Conservation (phyloP, 2,888 invertebrate genomes). For the Drosophila nr. perissopoda region DNA sequence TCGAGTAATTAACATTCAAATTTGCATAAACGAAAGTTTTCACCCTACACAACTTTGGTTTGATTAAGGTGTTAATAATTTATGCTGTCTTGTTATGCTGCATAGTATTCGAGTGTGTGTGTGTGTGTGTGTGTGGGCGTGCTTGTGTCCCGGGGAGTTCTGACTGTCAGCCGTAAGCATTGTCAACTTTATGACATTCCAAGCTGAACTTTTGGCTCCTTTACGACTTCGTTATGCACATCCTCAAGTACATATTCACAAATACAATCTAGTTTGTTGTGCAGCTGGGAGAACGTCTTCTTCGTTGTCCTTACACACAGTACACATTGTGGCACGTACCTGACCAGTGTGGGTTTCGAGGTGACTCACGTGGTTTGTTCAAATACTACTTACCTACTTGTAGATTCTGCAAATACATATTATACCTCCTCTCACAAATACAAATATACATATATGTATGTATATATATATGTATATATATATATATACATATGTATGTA, state of each 20-base stretch:
- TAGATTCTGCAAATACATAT: conserved; percentile 23
- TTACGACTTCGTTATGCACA: conserved; percentile 66
- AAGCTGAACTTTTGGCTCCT: conserved; percentile 26
- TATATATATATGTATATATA: not conserved
- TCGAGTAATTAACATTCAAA: conserved; percentile 73
- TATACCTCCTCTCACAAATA: not conserved
- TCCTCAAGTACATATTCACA: conserved; percentile 46
- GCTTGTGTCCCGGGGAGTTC: conserved; percentile 9
- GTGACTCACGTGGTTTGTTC: conserved; percentile 3
- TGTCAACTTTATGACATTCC: conserved; percentile 76
- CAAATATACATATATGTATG: no score
- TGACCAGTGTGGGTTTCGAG: conserved; percentile 7
- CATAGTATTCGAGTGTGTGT: conserved; percentile 19
- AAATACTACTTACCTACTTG: conserved; percentile 33
- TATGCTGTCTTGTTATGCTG: conserved; percentile 57
- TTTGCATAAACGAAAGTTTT: conserved; percentile 60
- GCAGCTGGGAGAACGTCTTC: conserved; percentile 39
- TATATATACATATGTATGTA: not conserved
- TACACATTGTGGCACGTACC: conserved; percentile 28
- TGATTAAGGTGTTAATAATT: conserved; percentile 77
- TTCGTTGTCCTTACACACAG: conserved; percentile 14
- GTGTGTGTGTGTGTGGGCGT: not conserved
- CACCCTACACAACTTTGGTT: conserved; percentile 31
- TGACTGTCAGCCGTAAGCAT: conserved; percentile 46
- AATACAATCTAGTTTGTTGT: conserved; percentile 47